Evolutionary conservation across 2,888 invertebrate species (phyloP).

Genomic region (Rhingia rostrata): DNA sequence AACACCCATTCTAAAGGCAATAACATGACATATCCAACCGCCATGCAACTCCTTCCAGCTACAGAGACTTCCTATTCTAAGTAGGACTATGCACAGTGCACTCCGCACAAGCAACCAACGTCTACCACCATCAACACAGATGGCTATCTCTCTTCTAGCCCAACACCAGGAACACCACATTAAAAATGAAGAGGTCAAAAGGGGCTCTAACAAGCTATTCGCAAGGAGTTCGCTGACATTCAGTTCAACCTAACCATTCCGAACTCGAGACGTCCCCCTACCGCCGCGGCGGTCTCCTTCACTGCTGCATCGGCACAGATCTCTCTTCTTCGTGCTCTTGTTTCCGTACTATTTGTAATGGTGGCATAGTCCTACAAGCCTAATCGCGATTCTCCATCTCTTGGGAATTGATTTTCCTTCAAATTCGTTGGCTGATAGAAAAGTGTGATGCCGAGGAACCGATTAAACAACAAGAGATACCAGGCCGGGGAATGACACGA

Average conservation of each 20-base stretch:
- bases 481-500: constrained; percentile 23
- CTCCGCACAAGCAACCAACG: constrained; percentile 5
- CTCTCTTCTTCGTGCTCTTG: constrained; percentile 59
- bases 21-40: constrained; percentile 31
- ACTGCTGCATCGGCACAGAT: neutral
- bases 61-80: constrained; percentile 53
- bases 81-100: neutral
- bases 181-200: constrained; percentile 72
- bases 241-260: constrained; percentile 47
- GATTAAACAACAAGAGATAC: constrained; percentile 59
- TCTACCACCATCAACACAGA: constrained; percentile 31
- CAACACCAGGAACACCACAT: constrained; percentile 65
- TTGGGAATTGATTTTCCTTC: constrained; percentile 71
- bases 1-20: constrained; percentile 22
- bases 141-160: constrained; percentile 55
- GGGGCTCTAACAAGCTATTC: constrained; percentile 58
- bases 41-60: constrained; percentile 14
- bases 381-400: constrained; percentile 66
- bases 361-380: constrained; percentile 20
- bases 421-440: constrained; percentile 68
- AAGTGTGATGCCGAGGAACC: constrained; percentile 65
- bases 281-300: neutral
- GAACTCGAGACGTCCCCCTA: neutral
- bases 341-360: constrained; percentile 49
- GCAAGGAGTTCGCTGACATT: constrained; percentile 65